Evolutionary conservation across 2,113 vertebrate species (phyloP).

Genomic region (Bos indicus): DNA sequence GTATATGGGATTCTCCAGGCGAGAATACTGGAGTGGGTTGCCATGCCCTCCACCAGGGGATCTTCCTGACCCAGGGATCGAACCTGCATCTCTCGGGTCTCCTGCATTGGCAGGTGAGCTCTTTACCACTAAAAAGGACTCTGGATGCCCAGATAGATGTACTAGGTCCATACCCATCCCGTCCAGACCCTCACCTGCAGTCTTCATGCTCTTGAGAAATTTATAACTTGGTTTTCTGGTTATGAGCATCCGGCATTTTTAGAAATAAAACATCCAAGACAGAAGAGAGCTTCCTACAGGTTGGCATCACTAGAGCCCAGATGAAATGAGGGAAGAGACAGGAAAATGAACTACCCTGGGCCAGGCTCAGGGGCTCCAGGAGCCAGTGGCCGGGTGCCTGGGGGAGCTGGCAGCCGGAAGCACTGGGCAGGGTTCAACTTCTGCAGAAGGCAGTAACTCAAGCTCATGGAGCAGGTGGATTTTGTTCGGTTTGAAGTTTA

Average conservation of each 20-base stretch:
- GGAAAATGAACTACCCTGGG: rapidly evolving
- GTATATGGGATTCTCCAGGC: background rate
- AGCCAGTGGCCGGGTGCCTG: background rate
- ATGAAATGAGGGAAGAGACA: rapidly evolving
- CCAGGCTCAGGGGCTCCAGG: background rate
- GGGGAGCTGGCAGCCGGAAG: rapidly evolving
- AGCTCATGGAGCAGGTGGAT: too few relatives aligned
- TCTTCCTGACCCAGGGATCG: background rate
- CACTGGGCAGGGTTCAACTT: rapidly evolving
- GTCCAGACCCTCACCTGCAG: background rate
- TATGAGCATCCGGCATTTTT: background rate
- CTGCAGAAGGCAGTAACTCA: rapidly evolving
- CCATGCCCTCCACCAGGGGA: background rate
- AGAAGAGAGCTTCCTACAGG: background rate
- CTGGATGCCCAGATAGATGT: too few relatives aligned
- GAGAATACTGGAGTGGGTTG: background rate
- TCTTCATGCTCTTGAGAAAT: background rate
- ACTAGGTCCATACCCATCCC: background rate
- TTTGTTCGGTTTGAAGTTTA: rapidly evolving
- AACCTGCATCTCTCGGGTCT: background rate
- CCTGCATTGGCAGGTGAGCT: background rate
- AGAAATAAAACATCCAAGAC: background rate
- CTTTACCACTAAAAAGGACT: background rate
- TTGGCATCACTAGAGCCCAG: background rate
- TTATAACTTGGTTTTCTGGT: background rate